Percentiles rank a stretch among this genome's conserved stretches.
phyloP scores from a whole-genome alignment of 2,113 vertebrate genomes.

The Chascanopsetta lugubris region DNA sequence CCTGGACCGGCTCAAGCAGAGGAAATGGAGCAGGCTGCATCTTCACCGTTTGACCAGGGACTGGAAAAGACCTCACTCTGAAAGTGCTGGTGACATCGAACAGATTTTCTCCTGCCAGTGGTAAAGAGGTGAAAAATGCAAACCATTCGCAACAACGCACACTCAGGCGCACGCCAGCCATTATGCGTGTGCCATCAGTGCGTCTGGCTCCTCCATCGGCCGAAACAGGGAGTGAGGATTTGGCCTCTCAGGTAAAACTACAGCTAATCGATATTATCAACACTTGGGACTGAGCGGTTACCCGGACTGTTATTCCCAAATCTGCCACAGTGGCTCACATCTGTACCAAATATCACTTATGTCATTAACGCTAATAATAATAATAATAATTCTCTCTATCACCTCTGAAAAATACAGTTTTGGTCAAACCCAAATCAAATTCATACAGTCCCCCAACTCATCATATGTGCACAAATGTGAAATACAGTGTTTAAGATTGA shows the following conservation, averaged over 20 bases:
- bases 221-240: constrained; percentile 11
- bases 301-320: too few relatives aligned
- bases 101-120: background rate
- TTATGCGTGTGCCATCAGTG: constrained; percentile 15
- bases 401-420: too few relatives aligned
- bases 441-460: background rate
- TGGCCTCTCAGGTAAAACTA: constrained; percentile 23
- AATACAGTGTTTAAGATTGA: too few relatives aligned
- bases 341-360: too few relatives aligned
- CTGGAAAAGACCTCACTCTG: constrained; percentile 47
- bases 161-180: constrained; percentile 4
- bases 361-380: too few relatives aligned
- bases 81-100: constrained; percentile 35
- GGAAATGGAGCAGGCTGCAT: constrained; percentile 14
- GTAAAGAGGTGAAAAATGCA: constrained; percentile 35
- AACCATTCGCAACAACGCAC: constrained; percentile 4
- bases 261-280: too few relatives aligned
- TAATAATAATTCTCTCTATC: too few relatives aligned
- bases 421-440: too few relatives aligned
- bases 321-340: too few relatives aligned
- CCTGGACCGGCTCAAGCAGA: constrained; percentile 16
- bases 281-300: too few relatives aligned
- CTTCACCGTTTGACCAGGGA: constrained; percentile 19
- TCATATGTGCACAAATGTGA: too few relatives aligned
- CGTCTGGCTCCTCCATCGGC: constrained; percentile 46